These are phyloP conservation scores for Enteromius radiatus DNA, from an alignment of 2,797 vertebrate genomes.

Conservation along the genomic window DNA sequence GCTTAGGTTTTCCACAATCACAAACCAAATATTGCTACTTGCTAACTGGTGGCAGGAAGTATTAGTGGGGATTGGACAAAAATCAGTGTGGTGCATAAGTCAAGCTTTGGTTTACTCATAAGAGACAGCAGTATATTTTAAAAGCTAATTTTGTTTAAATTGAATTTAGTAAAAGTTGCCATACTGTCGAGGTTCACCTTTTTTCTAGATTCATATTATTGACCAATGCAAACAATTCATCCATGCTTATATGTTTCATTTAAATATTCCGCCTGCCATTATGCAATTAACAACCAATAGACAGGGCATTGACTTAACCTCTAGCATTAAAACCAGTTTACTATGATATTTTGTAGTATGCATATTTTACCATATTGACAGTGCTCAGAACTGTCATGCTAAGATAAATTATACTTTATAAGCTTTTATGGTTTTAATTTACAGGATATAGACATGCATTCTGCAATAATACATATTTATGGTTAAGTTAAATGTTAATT, in stretches of 20 bases:
- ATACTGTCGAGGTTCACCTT: not conserved
- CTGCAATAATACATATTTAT: not conserved
- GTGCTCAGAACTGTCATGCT: not conserved
- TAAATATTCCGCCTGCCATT: not conserved
- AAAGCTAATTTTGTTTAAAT: not conserved
- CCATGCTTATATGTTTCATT: not conserved
- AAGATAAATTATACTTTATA: not conserved
- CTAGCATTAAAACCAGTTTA: not conserved
- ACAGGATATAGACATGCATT: not conserved
- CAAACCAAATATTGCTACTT: not conserved
- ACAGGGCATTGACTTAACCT: not conserved
- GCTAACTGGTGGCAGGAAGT: not conserved
- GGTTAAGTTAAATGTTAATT: not conserved
- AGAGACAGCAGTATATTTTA: not conserved
- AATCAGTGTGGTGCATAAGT: not conserved
- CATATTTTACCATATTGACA: not conserved
- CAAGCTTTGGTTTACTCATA: not conserved
- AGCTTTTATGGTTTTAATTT: not conserved
- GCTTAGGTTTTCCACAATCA: not conserved
- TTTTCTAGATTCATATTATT: not conserved
- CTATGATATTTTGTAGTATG: not conserved
- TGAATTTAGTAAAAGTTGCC: not conserved
- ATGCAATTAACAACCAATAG: not conserved
- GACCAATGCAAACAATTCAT: not conserved
- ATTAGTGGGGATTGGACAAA: constrained; percentile 7